phyloP scores from a whole-genome alignment of 1,140 invertebrate species.

The Propsilocerus akamusi region DNA sequence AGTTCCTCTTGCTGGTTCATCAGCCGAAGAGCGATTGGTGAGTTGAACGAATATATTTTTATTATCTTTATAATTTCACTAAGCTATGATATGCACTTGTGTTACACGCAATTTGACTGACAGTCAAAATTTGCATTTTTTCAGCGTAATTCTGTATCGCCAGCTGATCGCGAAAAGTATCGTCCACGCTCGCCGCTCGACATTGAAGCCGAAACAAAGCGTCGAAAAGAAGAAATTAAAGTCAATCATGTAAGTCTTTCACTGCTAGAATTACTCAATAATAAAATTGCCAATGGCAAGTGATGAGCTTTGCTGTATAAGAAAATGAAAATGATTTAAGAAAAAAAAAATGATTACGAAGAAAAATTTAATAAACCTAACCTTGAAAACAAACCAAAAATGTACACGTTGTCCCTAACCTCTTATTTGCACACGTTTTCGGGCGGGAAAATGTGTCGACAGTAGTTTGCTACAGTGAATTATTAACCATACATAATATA shows the following conservation, averaged over 20 bases:
- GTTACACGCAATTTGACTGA: neutral
- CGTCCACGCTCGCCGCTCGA: conserved; percentile 45
- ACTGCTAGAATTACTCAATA: neutral
- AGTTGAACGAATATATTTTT: conserved; percentile 5
- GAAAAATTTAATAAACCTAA: neutral
- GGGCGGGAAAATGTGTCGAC: conserved; percentile 2
- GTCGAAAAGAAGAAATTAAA: conserved; percentile 72
- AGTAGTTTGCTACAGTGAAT: too few species aligned
- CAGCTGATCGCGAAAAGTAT: conserved; percentile 77
- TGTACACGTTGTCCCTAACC: too few species aligned
- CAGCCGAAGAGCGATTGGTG: conserved; percentile 23
- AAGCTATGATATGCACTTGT: neutral
- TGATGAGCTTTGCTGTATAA: neutral
- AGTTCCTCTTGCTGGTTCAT: conserved; percentile 21
- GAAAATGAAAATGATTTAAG: neutral
- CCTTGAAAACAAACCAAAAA: neutral
- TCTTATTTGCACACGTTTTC: neutral
- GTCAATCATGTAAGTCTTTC: conserved; percentile 55
- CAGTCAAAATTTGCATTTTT: conserved; percentile 10
- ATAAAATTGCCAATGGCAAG: conserved; percentile 3
- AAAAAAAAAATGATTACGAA: neutral
- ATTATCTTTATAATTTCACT: neutral
- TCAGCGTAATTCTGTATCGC: conserved; percentile 66
- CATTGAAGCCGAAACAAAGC: conserved; percentile 43
- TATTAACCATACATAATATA: too few species aligned